Evolutionary conservation across 1,140 invertebrate genomes (phyloP).

Genomic region (Brachionus plicatilis): DNA sequence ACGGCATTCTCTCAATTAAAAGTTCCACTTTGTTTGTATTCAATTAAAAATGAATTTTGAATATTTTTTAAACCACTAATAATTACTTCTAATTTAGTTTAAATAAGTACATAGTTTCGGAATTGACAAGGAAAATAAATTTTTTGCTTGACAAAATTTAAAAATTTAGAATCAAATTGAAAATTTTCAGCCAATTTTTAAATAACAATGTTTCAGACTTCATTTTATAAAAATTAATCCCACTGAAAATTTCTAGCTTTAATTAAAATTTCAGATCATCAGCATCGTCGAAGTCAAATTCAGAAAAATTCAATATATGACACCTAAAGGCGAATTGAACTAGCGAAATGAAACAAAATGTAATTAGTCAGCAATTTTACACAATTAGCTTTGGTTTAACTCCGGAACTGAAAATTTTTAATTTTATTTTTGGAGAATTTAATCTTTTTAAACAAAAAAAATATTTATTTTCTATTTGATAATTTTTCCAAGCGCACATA

Average conservation of each 20-base stretch:
- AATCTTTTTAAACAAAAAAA: background rate
- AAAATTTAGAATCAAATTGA: background rate
- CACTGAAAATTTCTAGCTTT: background rate
- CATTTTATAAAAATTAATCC: background rate
- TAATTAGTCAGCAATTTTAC: background rate
- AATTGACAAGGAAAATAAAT: background rate
- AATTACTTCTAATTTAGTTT: background rate
- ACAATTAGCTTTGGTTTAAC: background rate
- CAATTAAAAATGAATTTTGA: no score
- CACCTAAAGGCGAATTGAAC: background rate
- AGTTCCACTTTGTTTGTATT: no score
- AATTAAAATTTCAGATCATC: slow-evolving; percentile 6
- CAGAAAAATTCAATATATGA: background rate
- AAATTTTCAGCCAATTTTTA: background rate
- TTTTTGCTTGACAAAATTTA: background rate
- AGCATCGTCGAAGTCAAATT: background rate
- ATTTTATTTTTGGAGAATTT: background rate
- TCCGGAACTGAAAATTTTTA: background rate
- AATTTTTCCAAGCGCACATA: background rate
- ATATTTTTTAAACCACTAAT: no score
- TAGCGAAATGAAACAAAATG: background rate
- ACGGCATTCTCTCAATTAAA: no score
- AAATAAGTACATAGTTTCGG: background rate
- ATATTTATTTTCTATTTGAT: background rate
- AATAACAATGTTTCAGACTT: background rate